Base-by-base conservation (phyloP, 2,113 vertebrate species). In the Madoqua kirkii region DNA sequence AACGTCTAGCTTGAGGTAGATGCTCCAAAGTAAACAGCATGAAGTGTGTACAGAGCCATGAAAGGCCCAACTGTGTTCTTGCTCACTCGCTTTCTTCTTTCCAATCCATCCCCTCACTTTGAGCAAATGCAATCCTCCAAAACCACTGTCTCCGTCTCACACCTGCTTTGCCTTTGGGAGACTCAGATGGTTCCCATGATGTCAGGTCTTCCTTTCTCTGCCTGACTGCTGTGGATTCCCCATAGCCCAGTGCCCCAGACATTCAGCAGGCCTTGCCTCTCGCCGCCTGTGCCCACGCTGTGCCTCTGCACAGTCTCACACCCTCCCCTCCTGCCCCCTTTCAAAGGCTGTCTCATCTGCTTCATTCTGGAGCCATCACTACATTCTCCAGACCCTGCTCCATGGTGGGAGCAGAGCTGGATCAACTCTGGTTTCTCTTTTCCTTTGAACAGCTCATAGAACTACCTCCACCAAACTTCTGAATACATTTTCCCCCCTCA, bases 221-320 rank as follows among this genome's bases (percentile, higher is more conserved):
- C 36, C 92, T 59, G 45, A 67, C 13, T 59, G 83, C n/a, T 23
- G 19, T 54, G 67, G 45, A 50, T 33, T 15, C 13, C 23, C n/a
- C 17, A 16, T n/a, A 29, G 16, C 31, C n/a, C 0, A 2, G 14
- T 10, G 0, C 7, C 23, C 8, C 3, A 1, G 17, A 43, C 21
- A 48, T 25, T 85, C 5, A 13, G 54, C 86, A 89, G 36, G 15
- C 15, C 67, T 48, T 12, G 9, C 33, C 27, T 64, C 27, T 84
- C 29, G 8, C 25, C 1, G 0, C 57, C 43, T 33, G 31, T 36
- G 33, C 11, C 45, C 17, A 48, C 7, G 31, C 1, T 0, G 0
- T 48, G 29, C 57, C n/a, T 71, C 27, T 59, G 60, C 7, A 55
- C 3, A 23, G 13, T 17, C 55, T 10, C 21, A 10, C 48, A 31